Percentiles rank a stretch among this genome's conserved stretches.
Conservation (phyloP, 1,140 invertebrate genomes). For the Piezodorus guildinii region DNA sequence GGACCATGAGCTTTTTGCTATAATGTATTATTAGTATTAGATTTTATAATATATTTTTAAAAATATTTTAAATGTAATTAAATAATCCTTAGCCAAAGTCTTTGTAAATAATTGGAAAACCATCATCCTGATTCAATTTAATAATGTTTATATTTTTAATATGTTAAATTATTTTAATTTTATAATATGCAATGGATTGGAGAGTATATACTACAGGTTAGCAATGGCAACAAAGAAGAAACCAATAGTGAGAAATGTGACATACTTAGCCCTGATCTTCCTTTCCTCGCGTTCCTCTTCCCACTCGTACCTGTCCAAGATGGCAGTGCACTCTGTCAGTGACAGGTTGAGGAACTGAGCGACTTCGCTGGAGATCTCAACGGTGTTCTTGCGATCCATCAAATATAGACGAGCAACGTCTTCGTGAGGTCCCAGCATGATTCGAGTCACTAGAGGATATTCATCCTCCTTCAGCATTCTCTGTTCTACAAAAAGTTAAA, state of each 20-base stretch:
- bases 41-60: no score
- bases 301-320: conserved; percentile 61
- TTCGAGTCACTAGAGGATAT: conserved; percentile 63
- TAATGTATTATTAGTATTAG: no score
- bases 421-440: conserved; percentile 70
- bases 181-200: no score
- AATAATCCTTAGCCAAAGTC: no score
- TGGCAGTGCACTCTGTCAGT: conserved; percentile 61
- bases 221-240: no score
- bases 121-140: no score
- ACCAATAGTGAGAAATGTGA: conserved; percentile 18
- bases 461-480: conserved; percentile 61
- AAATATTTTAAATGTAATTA: no score
- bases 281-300: conserved; percentile 63
- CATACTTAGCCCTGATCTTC: conserved; percentile 58
- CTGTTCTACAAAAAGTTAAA: conserved; percentile 46
- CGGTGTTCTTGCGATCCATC: conserved; percentile 59
- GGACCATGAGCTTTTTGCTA: no score
- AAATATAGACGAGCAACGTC: conserved; percentile 68
- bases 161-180: no score
- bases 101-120: no score
- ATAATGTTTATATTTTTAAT: no score
- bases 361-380: conserved; percentile 65
- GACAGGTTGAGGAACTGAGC: conserved; percentile 75
- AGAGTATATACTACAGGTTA: no score